Evolutionary conservation across 2,888 invertebrate species (phyloP), one percentile per base, ranked within the genome.

Genomic region (Tetranychus piercei): DNA sequence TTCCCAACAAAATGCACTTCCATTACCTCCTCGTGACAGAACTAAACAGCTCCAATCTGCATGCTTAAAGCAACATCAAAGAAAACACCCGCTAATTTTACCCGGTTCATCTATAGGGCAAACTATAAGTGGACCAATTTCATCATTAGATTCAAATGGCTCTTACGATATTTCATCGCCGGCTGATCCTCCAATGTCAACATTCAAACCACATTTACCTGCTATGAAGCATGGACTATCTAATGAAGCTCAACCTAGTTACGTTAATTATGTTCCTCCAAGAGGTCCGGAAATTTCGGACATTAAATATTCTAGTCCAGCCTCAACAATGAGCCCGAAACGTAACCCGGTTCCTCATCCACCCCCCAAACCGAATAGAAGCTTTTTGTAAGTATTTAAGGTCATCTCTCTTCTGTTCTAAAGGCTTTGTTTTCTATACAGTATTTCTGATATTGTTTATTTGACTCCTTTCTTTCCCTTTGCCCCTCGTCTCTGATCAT

Each of bases 11-110:
- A 90, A 90, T 83, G 88, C 88, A 1, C 87, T 91, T 77, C 91
- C 91, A 0, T 82, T 92, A 77, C 91, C 91, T 1, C 90, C 91
- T 0, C 85, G 90, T 78, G 90, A 90, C 80, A 84, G 88, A 34
- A 87, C 86, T 43, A 87, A 87, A 80, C 81, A 82, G 20, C 84
- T 85, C 0, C 85, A 86, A 78, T 85, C 87, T 11, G 85, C 84
- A 55, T 55, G 55, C 3, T 87, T 89, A 80, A 87, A 88, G 0
- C 84, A 90, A 18, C 90, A 90, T 81, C 89, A 90, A 75, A 85
- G 91, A 66, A 91, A 90, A 81, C 89, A 91, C 84, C 91, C 91
- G 0, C 83, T 92, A 65, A 88, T 91, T 73, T 88, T 90, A 79
- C 89, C 90, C 4, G 73, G 73, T 15, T 55, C 55, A 15, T n/a